Evolutionary conservation across 1,140 invertebrate species (phyloP), one percentile per base, ranked within the genome.

Genomic region (Amyelois transitella): DNA sequence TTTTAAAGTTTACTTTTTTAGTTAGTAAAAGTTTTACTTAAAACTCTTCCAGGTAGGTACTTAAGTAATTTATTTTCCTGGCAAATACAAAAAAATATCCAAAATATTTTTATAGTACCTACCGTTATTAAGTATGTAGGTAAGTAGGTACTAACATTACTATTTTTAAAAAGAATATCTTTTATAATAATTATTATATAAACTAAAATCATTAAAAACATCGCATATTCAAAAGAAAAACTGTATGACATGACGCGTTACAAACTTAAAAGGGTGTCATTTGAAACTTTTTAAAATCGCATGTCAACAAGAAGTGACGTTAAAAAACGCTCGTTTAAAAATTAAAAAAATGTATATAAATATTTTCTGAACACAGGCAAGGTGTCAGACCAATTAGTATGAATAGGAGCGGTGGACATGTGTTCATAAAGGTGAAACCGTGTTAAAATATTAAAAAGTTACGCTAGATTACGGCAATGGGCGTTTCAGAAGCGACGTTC

Each of bases 371-470:
- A 53, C 59, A 60, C 49, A 57, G 75, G 73, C 78, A 67, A 72
- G 47, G 66, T 73, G 81, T 80, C 82, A 84, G 72, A 84, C 81
- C 82, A 86, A 86, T 86, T 86, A 86, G 83, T 82, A 54, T 76
- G 75, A 83, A 83, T 59, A 64, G 66, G 58, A 66, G 67, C 65
- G 75, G 69, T 73, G 78, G 80, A 78, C 78, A 81, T 38, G 32
- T 38, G 32, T 14, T 38, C 32, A 38, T 38, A 14, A 14, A 38
- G n/a, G 12, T 14, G 32, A 14, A 38, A n/a, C 17, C 32, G 32
- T 38, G 32, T 38, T 38, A 14, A 38, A 38, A 14, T 38, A 38
- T 38, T 38, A 38, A 38, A 38, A 38, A 38, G 32, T 38, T 38
- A 38, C 32, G 32, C 32, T 38, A 38, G 32, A 38, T n/a, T 38